These are phyloP conservation scores for Dermochelys coriacea DNA, from an alignment of 2,797 vertebrate species.

Conservation along the genomic window DNA sequence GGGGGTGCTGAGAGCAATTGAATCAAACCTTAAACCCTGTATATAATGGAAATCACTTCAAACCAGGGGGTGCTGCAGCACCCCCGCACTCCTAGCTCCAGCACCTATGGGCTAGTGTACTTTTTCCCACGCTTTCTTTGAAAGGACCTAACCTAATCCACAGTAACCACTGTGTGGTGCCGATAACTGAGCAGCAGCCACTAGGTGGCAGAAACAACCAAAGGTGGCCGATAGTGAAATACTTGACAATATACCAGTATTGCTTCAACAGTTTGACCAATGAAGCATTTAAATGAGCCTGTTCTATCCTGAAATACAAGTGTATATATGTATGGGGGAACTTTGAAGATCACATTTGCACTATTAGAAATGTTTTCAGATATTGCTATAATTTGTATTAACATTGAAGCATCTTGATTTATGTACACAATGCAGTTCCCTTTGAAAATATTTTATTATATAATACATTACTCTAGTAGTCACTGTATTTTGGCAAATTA, in stretches of 20 bases:
- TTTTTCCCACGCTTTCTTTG: background rate
- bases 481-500: background rate
- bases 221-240: background rate
- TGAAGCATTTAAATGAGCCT: background rate
- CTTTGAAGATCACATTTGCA: background rate
- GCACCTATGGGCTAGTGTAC: background rate
- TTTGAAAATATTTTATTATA: background rate
- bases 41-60: too few relatives aligned
- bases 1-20: too few relatives aligned
- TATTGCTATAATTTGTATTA: background rate
- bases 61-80: too few relatives aligned
- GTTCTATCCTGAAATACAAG: background rate
- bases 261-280: accelerated
- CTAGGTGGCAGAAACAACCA: constrained; percentile 73
- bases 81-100: too few relatives aligned
- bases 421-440: accelerated
- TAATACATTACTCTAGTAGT: background rate
- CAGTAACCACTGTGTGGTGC: background rate
- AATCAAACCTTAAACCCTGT: too few relatives aligned
- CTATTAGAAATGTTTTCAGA: background rate
- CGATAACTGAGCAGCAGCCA: background rate
- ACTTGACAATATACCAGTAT: accelerated
- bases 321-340: background rate
- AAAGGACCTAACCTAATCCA: accelerated
- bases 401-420: background rate